Evolutionary conservation across 2,797 vertebrate species (phyloP).

Genomic region (Danio aesculapii): DNA sequence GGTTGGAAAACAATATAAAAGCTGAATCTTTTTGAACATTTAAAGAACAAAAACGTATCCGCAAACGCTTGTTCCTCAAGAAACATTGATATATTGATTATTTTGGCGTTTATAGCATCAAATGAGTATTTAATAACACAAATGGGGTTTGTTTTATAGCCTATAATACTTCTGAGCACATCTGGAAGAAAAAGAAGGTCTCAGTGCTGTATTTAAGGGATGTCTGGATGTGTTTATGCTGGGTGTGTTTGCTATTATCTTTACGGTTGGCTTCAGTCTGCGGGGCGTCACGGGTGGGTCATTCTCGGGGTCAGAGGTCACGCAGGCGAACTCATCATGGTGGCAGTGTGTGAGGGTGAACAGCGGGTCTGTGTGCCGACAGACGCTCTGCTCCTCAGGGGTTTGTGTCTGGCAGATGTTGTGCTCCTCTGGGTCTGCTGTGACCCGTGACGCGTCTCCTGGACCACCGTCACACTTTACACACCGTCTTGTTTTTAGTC

Average conservation of each 20-base stretch:
- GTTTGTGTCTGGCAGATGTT: slow-evolving; percentile 44
- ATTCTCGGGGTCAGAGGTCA: slow-evolving; percentile 32
- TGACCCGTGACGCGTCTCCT: slow-evolving; percentile 44
- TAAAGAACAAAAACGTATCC: too few species aligned
- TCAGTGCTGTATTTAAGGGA: not conserved
- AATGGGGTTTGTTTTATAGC: not conserved
- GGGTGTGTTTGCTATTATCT: slow-evolving; percentile 33
- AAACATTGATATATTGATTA: too few species aligned
- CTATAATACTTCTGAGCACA: not conserved
- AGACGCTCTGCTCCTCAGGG: slow-evolving; percentile 3
- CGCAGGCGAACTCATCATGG: slow-evolving; percentile 20
- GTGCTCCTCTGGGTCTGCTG: slow-evolving; percentile 30
- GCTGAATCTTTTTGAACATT: too few species aligned
- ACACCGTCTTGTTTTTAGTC: too few species aligned
- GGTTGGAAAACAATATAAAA: too few species aligned
- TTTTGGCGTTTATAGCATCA: not conserved
- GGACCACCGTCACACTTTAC: slow-evolving; percentile 39
- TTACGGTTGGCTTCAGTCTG: slow-evolving; percentile 31
- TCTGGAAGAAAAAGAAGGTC: not conserved
- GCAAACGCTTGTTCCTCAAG: too few species aligned
- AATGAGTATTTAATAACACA: not conserved
- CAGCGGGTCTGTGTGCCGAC: slow-evolving; percentile 28
- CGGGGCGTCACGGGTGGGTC: slow-evolving; percentile 28
- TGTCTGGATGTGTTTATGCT: slow-evolving; percentile 22
- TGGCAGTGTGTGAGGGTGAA: slow-evolving; percentile 39